These are phyloP conservation scores for Syrmaticus mikado DNA, from an alignment of 2,113 vertebrate species.

Conservation along the genomic window DNA sequence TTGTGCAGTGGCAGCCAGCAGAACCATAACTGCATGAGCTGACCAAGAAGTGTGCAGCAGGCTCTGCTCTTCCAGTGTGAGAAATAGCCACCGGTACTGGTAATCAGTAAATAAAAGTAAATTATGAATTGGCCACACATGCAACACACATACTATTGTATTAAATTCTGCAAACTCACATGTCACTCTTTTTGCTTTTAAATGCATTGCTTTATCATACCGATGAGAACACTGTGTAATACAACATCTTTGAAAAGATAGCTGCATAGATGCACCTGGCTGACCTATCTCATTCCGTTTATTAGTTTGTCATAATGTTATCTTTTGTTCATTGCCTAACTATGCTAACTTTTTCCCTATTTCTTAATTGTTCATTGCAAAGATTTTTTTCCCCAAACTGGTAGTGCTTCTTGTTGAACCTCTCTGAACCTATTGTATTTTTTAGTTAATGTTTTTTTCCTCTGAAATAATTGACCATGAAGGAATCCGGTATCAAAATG, in stretches of 20 bases:
- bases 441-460: background rate
- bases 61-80: background rate
- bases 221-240: background rate
- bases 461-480: background rate
- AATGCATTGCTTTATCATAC: background rate
- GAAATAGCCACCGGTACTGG: background rate
- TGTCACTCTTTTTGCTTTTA: background rate
- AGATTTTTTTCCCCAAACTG: background rate
- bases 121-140: background rate
- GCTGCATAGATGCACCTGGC: background rate
- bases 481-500: background rate
- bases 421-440: slow-evolving; percentile 2
- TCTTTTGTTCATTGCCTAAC: background rate
- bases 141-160: background rate
- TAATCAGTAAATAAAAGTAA: background rate
- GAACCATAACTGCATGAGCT: background rate
- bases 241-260: background rate
- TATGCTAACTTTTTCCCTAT: background rate
- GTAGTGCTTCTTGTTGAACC: background rate
- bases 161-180: background rate
- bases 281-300: background rate
- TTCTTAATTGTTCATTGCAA: slow-evolving; percentile 34
- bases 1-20: fast-evolving
- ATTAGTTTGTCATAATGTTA: background rate
- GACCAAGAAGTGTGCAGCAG: background rate